Conservation (phyloP, 2,113 vertebrate species). For the Etia nguti region DNA sequence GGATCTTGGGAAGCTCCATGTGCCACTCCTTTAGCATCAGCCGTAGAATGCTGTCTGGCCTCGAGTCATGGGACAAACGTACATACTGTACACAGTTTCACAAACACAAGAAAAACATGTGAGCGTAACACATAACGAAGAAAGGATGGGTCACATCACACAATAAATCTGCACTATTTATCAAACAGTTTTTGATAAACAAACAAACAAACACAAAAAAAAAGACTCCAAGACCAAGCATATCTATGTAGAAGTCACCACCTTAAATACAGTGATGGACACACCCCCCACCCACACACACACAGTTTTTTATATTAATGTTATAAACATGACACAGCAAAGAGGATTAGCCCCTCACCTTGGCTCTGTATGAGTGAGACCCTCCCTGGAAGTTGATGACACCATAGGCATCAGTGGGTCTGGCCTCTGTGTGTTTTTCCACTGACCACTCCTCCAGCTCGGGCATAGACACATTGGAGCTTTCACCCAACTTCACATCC, state of each 20-base stretch:
- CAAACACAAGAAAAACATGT: background rate
- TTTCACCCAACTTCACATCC: slow-evolving; percentile 93
- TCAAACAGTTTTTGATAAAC: background rate
- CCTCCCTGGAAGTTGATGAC: slow-evolving; percentile 99
- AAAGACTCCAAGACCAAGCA: background rate
- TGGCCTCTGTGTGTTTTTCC: slow-evolving; percentile 94
- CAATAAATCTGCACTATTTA: background rate
- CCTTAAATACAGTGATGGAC: background rate
- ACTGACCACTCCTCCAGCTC: slow-evolving; percentile 91
- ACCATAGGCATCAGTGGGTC: slow-evolving; percentile 92
- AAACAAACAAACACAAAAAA: too few species aligned
- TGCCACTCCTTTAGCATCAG: slow-evolving; percentile 98
- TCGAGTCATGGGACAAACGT: slow-evolving; percentile 89
- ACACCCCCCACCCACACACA: background rate
- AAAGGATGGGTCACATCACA: background rate
- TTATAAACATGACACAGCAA: background rate
- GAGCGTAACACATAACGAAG: background rate
- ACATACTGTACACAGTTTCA: slow-evolving; percentile 77
- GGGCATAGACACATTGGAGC: slow-evolving; percentile 73
- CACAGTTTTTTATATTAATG: background rate
- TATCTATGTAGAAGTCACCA: background rate
- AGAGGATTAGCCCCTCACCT: slow-evolving; percentile 70
- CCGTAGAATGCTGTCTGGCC: slow-evolving; percentile 89
- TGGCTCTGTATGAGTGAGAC: slow-evolving; percentile 97
- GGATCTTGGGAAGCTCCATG: slow-evolving; percentile 98